A percentile compares a stretch with the other conserved stretches of the same genome.
These are phyloP conservation scores for Macrosiphum euphorbiae DNA, from an alignment of 2,888 invertebrate species.

Conservation along the genomic window DNA sequence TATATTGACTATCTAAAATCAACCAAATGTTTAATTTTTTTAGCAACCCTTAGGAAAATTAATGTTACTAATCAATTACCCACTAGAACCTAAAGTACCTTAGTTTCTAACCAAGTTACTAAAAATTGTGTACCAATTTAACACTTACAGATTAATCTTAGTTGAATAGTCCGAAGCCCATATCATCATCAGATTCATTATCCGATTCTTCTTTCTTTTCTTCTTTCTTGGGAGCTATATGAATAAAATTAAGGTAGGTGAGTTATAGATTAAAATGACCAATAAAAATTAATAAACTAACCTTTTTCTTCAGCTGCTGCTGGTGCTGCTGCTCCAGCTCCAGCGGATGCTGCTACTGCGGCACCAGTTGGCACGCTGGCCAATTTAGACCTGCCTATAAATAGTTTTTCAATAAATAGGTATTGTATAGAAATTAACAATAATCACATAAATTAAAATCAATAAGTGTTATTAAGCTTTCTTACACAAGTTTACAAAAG, in stretches of 20 bases:
- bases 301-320: conserved; percentile 75
- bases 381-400: conserved; percentile 88
- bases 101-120: not conserved
- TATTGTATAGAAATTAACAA: too few species aligned
- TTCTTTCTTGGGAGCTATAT: conserved; percentile 77
- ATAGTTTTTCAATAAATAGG: not conserved
- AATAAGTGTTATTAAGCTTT: not conserved
- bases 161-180: conserved; percentile 96
- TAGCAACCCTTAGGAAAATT: conserved; percentile 51
- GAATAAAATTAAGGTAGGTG: not conserved
- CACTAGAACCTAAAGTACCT: conserved; percentile 24
- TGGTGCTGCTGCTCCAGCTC: conserved; percentile 71
- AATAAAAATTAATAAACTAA: conserved; percentile 8
- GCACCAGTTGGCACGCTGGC: conserved; percentile 90
- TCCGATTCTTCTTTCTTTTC: conserved; percentile 82
- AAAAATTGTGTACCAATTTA: not conserved
- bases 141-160: conserved; percentile 71
- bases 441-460: not conserved
- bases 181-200: conserved; percentile 88
- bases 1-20: not conserved
- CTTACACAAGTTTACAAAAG: not conserved
- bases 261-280: not conserved
- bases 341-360: conserved; percentile 76
- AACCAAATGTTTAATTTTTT: not conserved
- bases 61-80: conserved; percentile 28